Evolutionary conservation across 2,113 vertebrate species (phyloP).

Genomic region (Dendropsophus ebraccatus): DNA sequence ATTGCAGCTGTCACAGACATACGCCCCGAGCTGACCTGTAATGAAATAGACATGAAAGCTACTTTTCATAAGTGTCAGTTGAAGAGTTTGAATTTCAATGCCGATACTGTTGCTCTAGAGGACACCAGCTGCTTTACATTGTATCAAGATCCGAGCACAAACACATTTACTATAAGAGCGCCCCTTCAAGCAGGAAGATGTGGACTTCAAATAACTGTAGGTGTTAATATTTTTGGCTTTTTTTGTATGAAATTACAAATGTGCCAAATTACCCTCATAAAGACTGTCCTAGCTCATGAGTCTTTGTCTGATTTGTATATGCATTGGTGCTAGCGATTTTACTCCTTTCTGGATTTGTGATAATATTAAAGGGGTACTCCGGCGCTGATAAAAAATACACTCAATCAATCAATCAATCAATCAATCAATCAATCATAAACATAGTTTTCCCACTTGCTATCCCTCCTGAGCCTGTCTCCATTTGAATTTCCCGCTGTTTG

Average conservation of each 20-base stretch:
- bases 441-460: too few species aligned
- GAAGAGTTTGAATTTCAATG: slow-evolving; percentile 54
- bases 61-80: slow-evolving; percentile 61
- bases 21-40: slow-evolving; percentile 58
- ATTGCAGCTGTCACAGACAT: slow-evolving; percentile 57
- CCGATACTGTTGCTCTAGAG: slow-evolving; percentile 59
- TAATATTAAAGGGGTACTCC: too few species aligned
- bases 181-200: slow-evolving; percentile 54
- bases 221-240: neutral
- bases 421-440: too few species aligned
- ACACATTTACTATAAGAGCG: slow-evolving; percentile 61
- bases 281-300: too few species aligned
- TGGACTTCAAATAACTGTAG: slow-evolving; percentile 55
- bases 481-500: too few species aligned
- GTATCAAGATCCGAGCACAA: slow-evolving; percentile 22
- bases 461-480: too few species aligned
- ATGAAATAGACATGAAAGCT: slow-evolving; percentile 59
- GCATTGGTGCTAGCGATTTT: too few species aligned
- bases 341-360: too few species aligned
- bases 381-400: too few species aligned
- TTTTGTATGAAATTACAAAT: neutral
- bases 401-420: too few species aligned
- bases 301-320: too few species aligned
- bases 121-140: slow-evolving; percentile 60
- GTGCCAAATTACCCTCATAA: too few species aligned